A percentile compares a stretch with the other conserved stretches of the same genome.
phyloP scores from a whole-genome alignment of 2,113 vertebrate species.

The Porphyrio hochstetteri region DNA sequence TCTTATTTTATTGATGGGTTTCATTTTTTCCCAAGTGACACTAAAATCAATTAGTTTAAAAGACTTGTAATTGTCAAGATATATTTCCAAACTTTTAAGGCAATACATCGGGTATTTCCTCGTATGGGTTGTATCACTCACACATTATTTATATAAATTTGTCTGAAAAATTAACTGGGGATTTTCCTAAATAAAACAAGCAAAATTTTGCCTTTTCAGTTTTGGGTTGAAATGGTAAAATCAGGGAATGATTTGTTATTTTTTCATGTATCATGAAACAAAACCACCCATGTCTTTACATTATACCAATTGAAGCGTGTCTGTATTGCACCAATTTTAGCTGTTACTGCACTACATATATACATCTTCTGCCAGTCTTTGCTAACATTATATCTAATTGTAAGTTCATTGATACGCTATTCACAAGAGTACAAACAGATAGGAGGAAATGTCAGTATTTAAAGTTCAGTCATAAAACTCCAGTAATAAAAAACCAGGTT shows the following conservation, averaged over 20 bases:
- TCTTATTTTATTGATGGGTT: constrained; percentile 56
- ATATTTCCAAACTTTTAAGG: constrained; percentile 38
- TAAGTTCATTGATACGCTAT: constrained; percentile 21
- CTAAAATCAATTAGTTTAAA: constrained; percentile 52
- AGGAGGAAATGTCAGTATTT: constrained; percentile 60
- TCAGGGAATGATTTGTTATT: neutral
- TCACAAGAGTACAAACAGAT: constrained; percentile 13
- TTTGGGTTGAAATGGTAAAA: constrained; percentile 1
- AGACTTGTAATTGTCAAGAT: constrained; percentile 15
- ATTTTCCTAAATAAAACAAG: neutral
- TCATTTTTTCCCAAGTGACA: constrained; percentile 48
- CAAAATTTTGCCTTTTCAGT: neutral
- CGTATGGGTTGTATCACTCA: neutral
- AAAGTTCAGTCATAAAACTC: constrained; percentile 58
- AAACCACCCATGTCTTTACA: neutral
- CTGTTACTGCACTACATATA: neutral
- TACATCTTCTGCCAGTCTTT: constrained; percentile 30
- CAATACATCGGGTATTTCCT: constrained; percentile 4
- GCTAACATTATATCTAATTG: constrained; percentile 29
- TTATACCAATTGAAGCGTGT: neutral
- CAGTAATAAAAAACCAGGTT: constrained; percentile 20
- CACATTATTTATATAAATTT: constrained; percentile 30
- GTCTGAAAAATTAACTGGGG: neutral
- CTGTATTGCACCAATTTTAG: neutral
- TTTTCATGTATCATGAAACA: neutral